Evolutionary conservation across 2,888 invertebrate genomes (phyloP), one percentile per base, ranked within the genome.

Genomic region (Alloplasta piceator): DNA sequence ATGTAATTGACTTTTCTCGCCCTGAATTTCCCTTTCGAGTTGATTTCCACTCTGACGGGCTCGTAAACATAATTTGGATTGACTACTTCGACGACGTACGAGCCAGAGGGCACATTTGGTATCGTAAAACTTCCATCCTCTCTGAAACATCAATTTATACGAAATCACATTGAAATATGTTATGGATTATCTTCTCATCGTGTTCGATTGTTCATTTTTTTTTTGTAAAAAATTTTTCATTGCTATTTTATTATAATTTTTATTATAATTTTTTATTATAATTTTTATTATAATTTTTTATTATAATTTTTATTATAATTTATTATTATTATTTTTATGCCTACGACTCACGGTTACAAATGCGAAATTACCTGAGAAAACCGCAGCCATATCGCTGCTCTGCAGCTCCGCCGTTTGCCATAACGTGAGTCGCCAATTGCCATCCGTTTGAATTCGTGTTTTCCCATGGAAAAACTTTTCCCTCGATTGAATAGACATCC

Each of bases 31-130:
- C 99, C 99, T 92, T 98, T 99, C 0, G 97, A 96, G 91, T 98
- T 99, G 81, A 99, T 98, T 93, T 99, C 99, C 0, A 99, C 98
- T 82, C 99, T 94, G 5, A 97, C 96, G 16, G 98, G 97, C 91
- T 99, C 99, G 91, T 98, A 99, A 84, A 96, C 94, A 89, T 96
- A 98, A 90, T 98, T 96, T 0, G 98, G 97, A 92, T 98, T 96
- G 50, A 97, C 93, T 6, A 98, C 95, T 93, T 99, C 99, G 0
- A 99, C 94, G 5, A 99, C 95, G 91, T 98, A 99, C 0, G 99
- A 99, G 6, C 98, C 98, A 0, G 97, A 95, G 0, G 97, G 96
- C 0, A 99, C 94, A 88, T 98, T 97, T 88, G 96, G 96, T 55
- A 99, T 95, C 2, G 95, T 93, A 92, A 99, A 99, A 5, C 96